Evolutionary conservation across 92 coral and sea anemone genomes (phyloP).

Genomic region (Porites divaricata): DNA sequence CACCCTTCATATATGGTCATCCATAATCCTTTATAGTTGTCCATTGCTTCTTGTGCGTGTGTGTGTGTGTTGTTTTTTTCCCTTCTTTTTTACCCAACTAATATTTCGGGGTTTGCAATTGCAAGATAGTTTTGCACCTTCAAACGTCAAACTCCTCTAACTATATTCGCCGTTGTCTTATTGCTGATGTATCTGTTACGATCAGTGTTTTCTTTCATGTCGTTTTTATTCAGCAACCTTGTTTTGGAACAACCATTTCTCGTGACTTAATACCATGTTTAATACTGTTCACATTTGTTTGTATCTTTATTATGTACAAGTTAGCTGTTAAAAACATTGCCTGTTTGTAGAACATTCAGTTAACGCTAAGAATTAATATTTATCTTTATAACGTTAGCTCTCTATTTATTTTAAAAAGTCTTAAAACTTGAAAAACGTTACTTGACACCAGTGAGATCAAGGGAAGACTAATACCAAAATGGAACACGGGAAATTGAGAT

Average conservation of each 20-base stretch:
- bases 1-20: no score
- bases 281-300: neutral
- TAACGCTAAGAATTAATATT: neutral
- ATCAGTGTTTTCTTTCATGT: neutral
- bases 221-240: neutral
- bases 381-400: slow-evolving; percentile 1
- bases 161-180: neutral
- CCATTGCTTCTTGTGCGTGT: no score
- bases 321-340: neutral
- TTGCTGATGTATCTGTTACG: neutral
- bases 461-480: neutral
- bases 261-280: neutral
- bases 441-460: neutral
- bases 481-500: neutral
- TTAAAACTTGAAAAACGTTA: neutral
- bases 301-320: neutral
- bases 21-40: no score
- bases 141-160: neutral
- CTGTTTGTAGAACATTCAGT: neutral
- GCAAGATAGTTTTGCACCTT: neutral
- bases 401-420: slow-evolving; percentile 14
- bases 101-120: no score
- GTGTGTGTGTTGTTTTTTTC: no score
- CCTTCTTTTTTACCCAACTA: no score
- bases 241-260: neutral